A percentile compares a stretch with the other conserved stretches of the same genome.
phyloP scores from a whole-genome alignment of 1,140 invertebrate genomes.

The Aphaenogaster ashmeadi region DNA sequence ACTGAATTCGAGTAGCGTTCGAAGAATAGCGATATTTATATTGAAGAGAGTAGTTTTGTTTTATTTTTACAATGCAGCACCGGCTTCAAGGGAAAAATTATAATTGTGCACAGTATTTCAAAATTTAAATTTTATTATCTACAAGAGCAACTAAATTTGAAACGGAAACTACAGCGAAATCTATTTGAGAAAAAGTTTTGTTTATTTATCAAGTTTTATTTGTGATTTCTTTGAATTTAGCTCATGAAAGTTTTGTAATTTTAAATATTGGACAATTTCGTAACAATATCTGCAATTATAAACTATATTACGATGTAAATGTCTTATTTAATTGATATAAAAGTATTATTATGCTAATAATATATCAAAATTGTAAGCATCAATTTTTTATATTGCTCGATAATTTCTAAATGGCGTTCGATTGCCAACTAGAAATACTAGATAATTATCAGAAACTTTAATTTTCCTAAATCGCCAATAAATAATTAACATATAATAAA shows the following conservation, averaged over 20 bases:
- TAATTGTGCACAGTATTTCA: not conserved
- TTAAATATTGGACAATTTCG: not conserved
- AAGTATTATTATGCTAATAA: not conserved
- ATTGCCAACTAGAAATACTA: not conserved
- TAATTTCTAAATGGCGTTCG: not conserved
- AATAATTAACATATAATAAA: too few relatives aligned
- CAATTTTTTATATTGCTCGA: not conserved
- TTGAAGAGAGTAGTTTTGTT: not conserved
- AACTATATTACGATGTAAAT: not conserved
- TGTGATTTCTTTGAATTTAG: not conserved
- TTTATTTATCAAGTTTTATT: not conserved
- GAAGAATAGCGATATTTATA: slow-evolving; percentile 4
- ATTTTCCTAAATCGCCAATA: too few relatives aligned
- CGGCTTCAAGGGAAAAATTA: not conserved
- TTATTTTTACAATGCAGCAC: not conserved
- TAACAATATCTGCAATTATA: not conserved
- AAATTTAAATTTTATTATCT: not conserved
- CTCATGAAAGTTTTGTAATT: not conserved
- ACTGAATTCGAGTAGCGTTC: not conserved
- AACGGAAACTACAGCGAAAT: not conserved
- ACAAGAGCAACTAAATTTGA: not conserved
- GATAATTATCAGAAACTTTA: not conserved
- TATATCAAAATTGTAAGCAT: too few relatives aligned
- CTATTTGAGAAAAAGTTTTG: not conserved
- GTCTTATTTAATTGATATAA: not conserved